Percentiles rank a stretch among this genome's conserved stretches.
Evolutionary conservation across 2,888 invertebrate genomes (phyloP).

Genomic region (Linnaemya tessellans): DNA sequence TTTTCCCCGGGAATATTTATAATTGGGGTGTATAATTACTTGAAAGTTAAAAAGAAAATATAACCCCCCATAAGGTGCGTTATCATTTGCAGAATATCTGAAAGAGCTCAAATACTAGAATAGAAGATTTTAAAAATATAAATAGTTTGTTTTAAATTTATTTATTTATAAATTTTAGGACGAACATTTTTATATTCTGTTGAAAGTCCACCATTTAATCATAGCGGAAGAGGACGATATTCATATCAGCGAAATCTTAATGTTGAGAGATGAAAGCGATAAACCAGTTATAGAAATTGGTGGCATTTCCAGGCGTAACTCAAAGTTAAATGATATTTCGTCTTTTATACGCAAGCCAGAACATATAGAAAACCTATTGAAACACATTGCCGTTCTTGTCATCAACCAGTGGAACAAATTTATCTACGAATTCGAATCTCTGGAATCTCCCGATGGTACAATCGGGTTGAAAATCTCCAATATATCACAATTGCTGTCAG

Average conservation of each 20-base stretch:
- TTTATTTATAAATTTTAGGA: slow-evolving; percentile 65
- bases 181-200: slow-evolving; percentile 86
- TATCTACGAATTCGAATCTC: slow-evolving; percentile 90
- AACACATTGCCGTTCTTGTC: slow-evolving; percentile 87
- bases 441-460: slow-evolving; percentile 86
- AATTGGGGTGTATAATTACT: too few relatives aligned
- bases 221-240: slow-evolving; percentile 88
- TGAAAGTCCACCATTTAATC: slow-evolving; percentile 90
- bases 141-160: too few relatives aligned
- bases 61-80: too few relatives aligned
- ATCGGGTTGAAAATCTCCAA: slow-evolving; percentile 77
- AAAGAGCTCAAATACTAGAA: too few relatives aligned
- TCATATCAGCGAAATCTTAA: slow-evolving; percentile 89
- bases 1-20: too few relatives aligned
- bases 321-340: slow-evolving; percentile 81
- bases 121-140: too few relatives aligned
- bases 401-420: slow-evolving; percentile 92
- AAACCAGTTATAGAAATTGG: slow-evolving; percentile 74
- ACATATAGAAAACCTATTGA: slow-evolving; percentile 87
- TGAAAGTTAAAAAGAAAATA: too few relatives aligned
- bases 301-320: slow-evolving; percentile 67
- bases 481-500: slow-evolving; percentile 84
- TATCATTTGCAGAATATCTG: too few relatives aligned
- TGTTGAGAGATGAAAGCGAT: slow-evolving; percentile 84
- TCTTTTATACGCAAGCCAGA: slow-evolving; percentile 86